Conservation (phyloP, 2,797 vertebrate species). For the Sebastes vulpes region DNA sequence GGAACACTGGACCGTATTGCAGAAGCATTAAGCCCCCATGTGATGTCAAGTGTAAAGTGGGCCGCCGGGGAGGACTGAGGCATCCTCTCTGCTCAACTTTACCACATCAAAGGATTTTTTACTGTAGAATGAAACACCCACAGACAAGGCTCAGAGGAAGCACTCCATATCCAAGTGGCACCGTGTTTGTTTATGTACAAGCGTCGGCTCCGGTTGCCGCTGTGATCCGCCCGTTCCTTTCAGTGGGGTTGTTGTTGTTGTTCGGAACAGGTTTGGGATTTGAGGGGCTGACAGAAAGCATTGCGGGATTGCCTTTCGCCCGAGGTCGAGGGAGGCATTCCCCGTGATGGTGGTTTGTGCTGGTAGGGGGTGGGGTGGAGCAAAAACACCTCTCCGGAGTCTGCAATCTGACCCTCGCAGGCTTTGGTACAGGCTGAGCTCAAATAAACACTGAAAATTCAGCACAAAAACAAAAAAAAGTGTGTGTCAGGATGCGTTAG, state of each 20-base stretch:
- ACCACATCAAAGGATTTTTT: slow-evolving; percentile 50
- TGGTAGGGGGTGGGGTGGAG: neutral
- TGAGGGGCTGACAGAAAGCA: slow-evolving; percentile 51
- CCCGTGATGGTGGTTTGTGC: slow-evolving; percentile 31
- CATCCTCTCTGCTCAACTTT: slow-evolving; percentile 33
- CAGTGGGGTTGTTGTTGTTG: slow-evolving; percentile 29
- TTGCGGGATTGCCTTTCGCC: slow-evolving; percentile 57
- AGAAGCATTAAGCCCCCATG: slow-evolving; percentile 56
- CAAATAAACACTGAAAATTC: slow-evolving; percentile 59
- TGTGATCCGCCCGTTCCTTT: slow-evolving; percentile 46
- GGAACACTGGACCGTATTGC: slow-evolving; percentile 55
- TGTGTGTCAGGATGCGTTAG: slow-evolving; percentile 66
- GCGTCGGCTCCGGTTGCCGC: slow-evolving; percentile 25
- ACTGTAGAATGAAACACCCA: slow-evolving; percentile 24
- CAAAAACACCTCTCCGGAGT: slow-evolving; percentile 46
- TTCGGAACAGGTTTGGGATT: slow-evolving; percentile 51
- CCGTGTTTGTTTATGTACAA: slow-evolving; percentile 42
- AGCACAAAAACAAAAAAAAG: slow-evolving; percentile 63
- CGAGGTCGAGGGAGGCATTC: slow-evolving; percentile 54
- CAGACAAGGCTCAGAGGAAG: slow-evolving; percentile 28
- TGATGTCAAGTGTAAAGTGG: slow-evolving; percentile 72
- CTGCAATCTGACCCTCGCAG: slow-evolving; percentile 60
- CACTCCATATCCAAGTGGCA: slow-evolving; percentile 5
- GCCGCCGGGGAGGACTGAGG: slow-evolving; percentile 57
- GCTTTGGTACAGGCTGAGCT: slow-evolving; percentile 34